These are phyloP conservation scores for Tonatia bakeri DNA, from an alignment of 2,113 vertebrate genomes.

Conservation along the genomic window DNA sequence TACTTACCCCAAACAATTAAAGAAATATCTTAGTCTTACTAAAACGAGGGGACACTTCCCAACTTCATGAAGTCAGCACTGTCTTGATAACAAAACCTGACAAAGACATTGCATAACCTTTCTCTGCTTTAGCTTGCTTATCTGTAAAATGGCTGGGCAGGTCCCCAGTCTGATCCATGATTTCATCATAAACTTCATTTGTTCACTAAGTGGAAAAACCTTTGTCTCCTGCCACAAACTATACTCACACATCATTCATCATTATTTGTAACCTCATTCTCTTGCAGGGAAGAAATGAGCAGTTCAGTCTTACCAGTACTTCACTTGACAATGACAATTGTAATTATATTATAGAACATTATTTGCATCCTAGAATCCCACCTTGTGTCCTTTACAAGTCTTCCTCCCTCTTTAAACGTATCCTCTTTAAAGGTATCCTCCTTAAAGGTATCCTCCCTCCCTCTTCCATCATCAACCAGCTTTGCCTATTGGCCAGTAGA, in stretches of 20 bases:
- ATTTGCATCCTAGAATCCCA: not conserved
- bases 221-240: not conserved
- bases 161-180: not conserved
- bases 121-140: too few species aligned
- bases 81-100: not conserved
- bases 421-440: not conserved
- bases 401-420: not conserved
- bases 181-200: not conserved
- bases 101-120: not conserved
- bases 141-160: not conserved
- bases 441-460: not conserved
- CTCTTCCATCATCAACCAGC: not conserved
- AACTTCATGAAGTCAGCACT: not conserved
- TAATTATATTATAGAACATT: not conserved
- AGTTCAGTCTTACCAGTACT: not conserved
- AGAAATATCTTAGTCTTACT: not conserved
- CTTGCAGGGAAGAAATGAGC: not conserved
- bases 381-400: not conserved
- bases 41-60: not conserved
- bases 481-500: not conserved
- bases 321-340: not conserved
- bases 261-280: not conserved
- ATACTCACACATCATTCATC: not conserved
- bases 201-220: not conserved
- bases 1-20: not conserved